Conservation (phyloP, 2,888 invertebrate species). For the Endomychus coccineus region DNA sequence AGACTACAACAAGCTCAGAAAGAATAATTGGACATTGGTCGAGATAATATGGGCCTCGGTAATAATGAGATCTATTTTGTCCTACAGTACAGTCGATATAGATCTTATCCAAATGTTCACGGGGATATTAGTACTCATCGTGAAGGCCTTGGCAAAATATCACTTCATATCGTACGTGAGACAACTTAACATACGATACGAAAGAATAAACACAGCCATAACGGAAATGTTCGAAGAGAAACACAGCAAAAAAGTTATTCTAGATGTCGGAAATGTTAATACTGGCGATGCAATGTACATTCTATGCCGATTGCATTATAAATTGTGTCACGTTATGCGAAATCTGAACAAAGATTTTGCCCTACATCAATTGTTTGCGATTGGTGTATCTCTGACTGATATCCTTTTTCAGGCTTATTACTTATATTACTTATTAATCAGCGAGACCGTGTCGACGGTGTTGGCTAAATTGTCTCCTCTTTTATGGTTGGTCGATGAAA, state of each 20-base stretch:
- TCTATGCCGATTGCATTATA: slow-evolving; percentile 30
- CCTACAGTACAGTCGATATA: slow-evolving; percentile 22
- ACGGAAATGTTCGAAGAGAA: slow-evolving; percentile 14
- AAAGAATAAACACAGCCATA: slow-evolving; percentile 25
- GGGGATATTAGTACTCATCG: slow-evolving; percentile 22
- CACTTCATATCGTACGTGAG: slow-evolving; percentile 26
- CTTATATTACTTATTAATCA: slow-evolving; percentile 26
- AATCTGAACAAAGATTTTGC: slow-evolving; percentile 28
- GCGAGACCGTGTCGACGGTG: slow-evolving; percentile 12
- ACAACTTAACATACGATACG: slow-evolving; percentile 26
- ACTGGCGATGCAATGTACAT: slow-evolving; percentile 22
- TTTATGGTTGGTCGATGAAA: slow-evolving; percentile 29
- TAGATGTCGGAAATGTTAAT: slow-evolving; percentile 4
- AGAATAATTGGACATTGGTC: slow-evolving; percentile 16
- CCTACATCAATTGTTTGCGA: slow-evolving; percentile 26
- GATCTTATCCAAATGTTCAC: slow-evolving; percentile 25
- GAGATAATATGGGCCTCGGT: slow-evolving; percentile 20
- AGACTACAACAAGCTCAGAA: slow-evolving; percentile 19
- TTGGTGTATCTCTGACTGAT: slow-evolving; percentile 26
- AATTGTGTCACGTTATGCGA: slow-evolving; percentile 26
- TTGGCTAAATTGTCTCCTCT: slow-evolving; percentile 22
- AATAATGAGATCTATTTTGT: slow-evolving; percentile 19
- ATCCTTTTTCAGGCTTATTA: slow-evolving; percentile 32
- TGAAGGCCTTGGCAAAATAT: slow-evolving; percentile 31
- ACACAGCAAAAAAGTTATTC: slow-evolving; percentile 6